phyloP scores from a whole-genome alignment of 2,797 vertebrate species.

The Chelon labrosus region DNA sequence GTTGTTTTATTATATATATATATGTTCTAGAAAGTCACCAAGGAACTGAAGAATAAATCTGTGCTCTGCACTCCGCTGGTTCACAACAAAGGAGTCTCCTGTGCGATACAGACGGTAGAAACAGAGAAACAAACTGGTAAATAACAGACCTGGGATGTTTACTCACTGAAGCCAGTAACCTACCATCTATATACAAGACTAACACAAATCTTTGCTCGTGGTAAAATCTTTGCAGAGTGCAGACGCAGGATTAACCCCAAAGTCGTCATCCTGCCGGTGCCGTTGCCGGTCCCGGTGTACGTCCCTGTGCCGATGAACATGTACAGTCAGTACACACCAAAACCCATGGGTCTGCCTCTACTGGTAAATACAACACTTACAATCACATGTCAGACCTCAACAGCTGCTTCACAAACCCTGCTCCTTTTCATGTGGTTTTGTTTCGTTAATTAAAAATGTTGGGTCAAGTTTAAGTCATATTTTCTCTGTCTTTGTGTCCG shows the following conservation, averaged over 20 bases:
- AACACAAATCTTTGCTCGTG: too few species aligned
- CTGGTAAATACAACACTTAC: constrained; percentile 21
- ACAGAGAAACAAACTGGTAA: constrained; percentile 91
- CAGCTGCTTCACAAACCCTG: too few species aligned
- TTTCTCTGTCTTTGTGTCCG: too few species aligned
- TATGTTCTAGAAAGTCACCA: constrained; percentile 83
- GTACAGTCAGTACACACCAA: constrained; percentile 58
- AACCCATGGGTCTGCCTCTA: constrained; percentile 40
- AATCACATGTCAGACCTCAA: too few species aligned
- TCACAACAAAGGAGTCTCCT: constrained; percentile 94
- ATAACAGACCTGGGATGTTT: not conserved
- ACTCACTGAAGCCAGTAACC: too few species aligned
- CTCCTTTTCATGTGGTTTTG: too few species aligned
- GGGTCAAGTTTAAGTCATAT: too few species aligned
- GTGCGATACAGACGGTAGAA: constrained; percentile 88
- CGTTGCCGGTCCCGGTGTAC: constrained; percentile 53
- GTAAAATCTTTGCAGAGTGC: too few species aligned
- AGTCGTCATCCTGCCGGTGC: constrained; percentile 29
- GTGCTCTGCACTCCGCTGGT: constrained; percentile 92
- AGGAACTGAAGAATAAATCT: constrained; percentile 94
- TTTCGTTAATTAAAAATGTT: too few species aligned
- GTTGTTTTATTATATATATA: not conserved
- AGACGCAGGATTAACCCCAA: not conserved
- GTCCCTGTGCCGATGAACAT: constrained; percentile 65
- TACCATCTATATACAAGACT: too few species aligned